phyloP scores from a whole-genome alignment of 2,797 vertebrate species.

The Falco naumanni region DNA sequence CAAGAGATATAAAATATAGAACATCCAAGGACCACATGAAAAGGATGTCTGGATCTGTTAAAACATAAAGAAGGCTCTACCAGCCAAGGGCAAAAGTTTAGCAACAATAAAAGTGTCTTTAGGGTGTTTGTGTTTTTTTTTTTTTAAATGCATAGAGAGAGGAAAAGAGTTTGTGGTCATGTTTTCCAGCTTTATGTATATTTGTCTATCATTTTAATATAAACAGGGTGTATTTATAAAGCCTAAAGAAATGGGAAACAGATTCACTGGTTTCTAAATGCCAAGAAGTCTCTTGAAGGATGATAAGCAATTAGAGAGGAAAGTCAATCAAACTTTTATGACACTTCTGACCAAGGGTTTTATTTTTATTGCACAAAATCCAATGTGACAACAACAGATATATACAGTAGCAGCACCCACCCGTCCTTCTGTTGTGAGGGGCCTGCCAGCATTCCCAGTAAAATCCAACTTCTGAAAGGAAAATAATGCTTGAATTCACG shows the following conservation, averaged over 20 bases:
- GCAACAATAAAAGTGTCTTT: constrained; percentile 70
- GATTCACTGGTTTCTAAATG: constrained; percentile 77
- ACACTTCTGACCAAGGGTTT: constrained; percentile 79
- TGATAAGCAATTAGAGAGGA: constrained; percentile 79
- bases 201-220: constrained; percentile 81
- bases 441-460: constrained; percentile 70
- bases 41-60: constrained; percentile 58
- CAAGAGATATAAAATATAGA: constrained; percentile 70
- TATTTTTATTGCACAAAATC: constrained; percentile 78
- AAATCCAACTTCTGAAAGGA: constrained; percentile 62
- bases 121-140: neutral
- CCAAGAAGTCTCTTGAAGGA: constrained; percentile 75
- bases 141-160: constrained; percentile 47
- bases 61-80: constrained; percentile 60
- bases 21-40: constrained; percentile 68
- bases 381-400: constrained; percentile 71
- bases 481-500: constrained; percentile 64
- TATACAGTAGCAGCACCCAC: constrained; percentile 71
- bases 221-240: constrained; percentile 81
- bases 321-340: constrained; percentile 76
- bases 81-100: constrained; percentile 74
- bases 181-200: constrained; percentile 80
- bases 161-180: constrained; percentile 75
- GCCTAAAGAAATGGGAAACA: constrained; percentile 78
- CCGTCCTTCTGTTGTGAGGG: constrained; percentile 62